Conservation (phyloP, 2,113 vertebrate species). For the Tenrec ecaudatus region DNA sequence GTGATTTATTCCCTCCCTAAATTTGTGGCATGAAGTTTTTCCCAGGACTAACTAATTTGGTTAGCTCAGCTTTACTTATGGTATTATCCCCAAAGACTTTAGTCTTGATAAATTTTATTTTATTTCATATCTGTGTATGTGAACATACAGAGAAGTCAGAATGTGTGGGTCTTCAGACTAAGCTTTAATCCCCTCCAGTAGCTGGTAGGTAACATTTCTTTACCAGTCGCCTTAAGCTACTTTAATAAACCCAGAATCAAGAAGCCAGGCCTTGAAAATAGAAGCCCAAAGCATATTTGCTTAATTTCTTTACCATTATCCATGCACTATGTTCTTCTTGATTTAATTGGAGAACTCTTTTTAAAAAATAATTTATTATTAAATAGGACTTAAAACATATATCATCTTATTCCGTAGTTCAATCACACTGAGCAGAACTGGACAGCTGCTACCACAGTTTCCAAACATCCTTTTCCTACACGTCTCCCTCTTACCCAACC, state of each 20-base stretch:
- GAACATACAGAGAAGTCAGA: neutral
- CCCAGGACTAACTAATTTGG: neutral
- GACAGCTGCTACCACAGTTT: too few relatives aligned
- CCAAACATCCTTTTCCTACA: too few relatives aligned
- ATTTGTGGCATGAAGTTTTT: constrained; percentile 44
- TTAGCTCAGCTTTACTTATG: neutral
- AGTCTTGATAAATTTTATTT: neutral
- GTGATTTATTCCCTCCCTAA: neutral
- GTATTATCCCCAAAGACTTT: neutral
- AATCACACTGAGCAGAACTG: too few relatives aligned
- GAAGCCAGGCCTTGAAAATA: neutral
- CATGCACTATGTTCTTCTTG: neutral
- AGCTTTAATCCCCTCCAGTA: neutral
- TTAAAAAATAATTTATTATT: too few relatives aligned
- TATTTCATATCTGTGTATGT: neutral
- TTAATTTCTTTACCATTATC: neutral
- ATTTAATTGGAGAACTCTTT: neutral
- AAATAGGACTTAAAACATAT: too few relatives aligned
- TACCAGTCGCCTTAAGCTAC: constrained; percentile 21
- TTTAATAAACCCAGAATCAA: neutral
- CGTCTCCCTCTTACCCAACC: too few relatives aligned
- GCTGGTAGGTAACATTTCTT: neutral
- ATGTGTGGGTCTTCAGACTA: neutral
- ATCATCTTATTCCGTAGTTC: too few relatives aligned
- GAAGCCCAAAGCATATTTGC: neutral